Evolutionary conservation across 1,140 invertebrate genomes (phyloP).

Genomic region (Drosophila santomea): DNA sequence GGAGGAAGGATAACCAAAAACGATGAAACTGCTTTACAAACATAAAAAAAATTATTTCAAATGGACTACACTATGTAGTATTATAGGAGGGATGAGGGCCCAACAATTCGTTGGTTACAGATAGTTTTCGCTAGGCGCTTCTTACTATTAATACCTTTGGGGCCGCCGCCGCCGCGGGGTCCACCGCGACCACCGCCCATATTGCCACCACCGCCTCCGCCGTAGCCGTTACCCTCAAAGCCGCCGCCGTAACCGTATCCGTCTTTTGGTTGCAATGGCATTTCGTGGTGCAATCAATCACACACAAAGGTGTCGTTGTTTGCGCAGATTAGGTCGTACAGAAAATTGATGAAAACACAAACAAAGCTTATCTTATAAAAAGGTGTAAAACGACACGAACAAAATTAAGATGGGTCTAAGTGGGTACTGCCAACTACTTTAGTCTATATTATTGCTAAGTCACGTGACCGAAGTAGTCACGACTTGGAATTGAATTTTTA

Average conservation of each 20-base stretch:
- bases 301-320: constrained; percentile 40
- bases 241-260: constrained; percentile 81
- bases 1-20: constrained; percentile 26
- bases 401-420: constrained; percentile 1
- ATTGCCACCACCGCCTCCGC: constrained; percentile 73
- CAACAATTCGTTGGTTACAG: constrained; percentile 30
- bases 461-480: too few species aligned
- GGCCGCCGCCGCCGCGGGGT: constrained; percentile 80
- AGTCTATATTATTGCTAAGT: not conserved
- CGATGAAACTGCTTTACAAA: constrained; percentile 45
- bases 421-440: constrained; percentile 22
- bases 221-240: constrained; percentile 81
- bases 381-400: constrained; percentile 25
- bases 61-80: constrained; percentile 18
- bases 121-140: constrained; percentile 31
- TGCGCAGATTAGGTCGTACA: constrained; percentile 34
- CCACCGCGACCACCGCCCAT: constrained; percentile 64
- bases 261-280: constrained; percentile 55
- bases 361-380: constrained; percentile 68
- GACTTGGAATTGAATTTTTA: not conserved
- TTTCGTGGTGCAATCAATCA: constrained; percentile 47
- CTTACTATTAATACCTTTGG: constrained; percentile 76
- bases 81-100: constrained; percentile 26
- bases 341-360: constrained; percentile 66
- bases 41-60: constrained; percentile 40